Base-by-base conservation (phyloP, 2,888 invertebrate species). In the Diabrotica balteata region DNA sequence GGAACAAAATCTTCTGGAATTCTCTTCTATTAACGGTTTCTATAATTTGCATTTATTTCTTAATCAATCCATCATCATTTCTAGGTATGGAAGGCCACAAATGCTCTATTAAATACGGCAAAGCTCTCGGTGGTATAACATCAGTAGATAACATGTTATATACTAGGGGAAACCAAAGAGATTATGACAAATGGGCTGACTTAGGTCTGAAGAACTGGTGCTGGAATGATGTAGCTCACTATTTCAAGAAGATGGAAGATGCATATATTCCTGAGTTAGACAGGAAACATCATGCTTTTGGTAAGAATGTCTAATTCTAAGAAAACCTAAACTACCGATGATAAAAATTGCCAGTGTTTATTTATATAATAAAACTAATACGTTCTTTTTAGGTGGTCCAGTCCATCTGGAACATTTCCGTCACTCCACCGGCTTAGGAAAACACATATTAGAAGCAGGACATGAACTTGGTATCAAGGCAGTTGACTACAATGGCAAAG, bases 71-170 rank as follows among this genome's bases (percentile, higher is more conserved):
- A 4, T 32, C 4, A 32, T 32, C 32, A 32, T 4, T 32, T 32
- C 32, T 42, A 81, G 81, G 78, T 22, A 77, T 76, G 73, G 71
- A 72, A 51, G 77, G 79, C 50, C 69, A 79, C 52, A 72, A 73
- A 67, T 82, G 83, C 65, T 68, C 73, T 9, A 66, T 80, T 9
- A 72, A 76, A 72, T 58, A 76, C 66, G 95, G 94, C 4, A 93
- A 92, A 81, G 92, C 93, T 0, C 87, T 95, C 79, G 95, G 95
- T 7, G 95, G 95, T 2, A 90, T 90, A 8, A 92, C 92, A 71
- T 90, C 92, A 0, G 84, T 94, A 8, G 95, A 95, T 80, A 91
- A 90, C 75, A 93, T 95, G 93, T 89, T 92, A 76, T 93, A 92
- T 77, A 91, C 91, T 0, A 84, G 93, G 70, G 93, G 92, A 9